phyloP scores from a whole-genome alignment of 2,113 vertebrate genomes.

The Nasalis larvatus region DNA sequence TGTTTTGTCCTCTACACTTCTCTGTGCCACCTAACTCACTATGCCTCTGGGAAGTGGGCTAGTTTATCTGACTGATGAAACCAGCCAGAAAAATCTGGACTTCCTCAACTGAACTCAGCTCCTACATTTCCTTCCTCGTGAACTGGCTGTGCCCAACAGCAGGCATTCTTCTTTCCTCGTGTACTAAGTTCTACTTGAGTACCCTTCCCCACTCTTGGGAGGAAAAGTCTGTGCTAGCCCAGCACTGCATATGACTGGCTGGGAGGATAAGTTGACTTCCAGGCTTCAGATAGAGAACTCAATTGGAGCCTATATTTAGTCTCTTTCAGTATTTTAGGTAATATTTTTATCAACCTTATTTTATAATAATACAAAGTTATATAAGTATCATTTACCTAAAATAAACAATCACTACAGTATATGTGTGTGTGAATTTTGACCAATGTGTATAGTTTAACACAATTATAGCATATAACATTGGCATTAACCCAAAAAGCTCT shows the following conservation, averaged over 20 bases:
- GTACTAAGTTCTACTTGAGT: neutral
- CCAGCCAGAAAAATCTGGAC: neutral
- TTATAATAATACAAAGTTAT: neutral
- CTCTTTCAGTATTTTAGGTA: neutral
- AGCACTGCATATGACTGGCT: neutral
- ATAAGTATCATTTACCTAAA: neutral
- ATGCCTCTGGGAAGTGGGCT: neutral
- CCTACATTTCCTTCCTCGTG: neutral
- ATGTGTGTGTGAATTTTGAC: neutral
- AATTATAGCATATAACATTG: neutral
- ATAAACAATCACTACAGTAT: neutral
- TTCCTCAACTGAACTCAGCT: neutral
- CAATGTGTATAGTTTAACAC: neutral
- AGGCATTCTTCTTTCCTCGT: neutral
- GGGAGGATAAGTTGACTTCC: neutral
- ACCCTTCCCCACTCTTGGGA: neutral
- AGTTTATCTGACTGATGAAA: neutral
- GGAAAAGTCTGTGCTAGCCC: neutral
- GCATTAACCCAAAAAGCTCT: neutral
- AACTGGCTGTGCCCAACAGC: neutral
- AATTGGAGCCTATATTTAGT: neutral
- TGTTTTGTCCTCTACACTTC: neutral
- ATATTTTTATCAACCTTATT: neutral
- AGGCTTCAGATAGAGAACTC: neutral
- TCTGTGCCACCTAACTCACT: neutral